Evolutionary conservation across 2,888 invertebrate genomes (phyloP), one percentile per base, ranked within the genome.

Genomic region (Spodoptera picta): DNA sequence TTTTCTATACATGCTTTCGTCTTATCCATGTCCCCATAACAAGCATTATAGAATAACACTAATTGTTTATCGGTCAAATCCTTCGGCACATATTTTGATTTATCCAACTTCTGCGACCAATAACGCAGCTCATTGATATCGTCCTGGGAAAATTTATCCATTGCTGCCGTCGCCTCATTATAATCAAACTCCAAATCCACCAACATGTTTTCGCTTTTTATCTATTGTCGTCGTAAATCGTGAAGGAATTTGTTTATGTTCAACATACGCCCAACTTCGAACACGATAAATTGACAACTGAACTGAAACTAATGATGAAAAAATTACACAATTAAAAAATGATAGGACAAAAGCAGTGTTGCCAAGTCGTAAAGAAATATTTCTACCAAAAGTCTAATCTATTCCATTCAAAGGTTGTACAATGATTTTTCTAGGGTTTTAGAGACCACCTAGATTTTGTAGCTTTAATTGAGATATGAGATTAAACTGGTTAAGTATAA

Each of bases 31-130:
- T 96, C 92, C 60, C 95, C 96, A 66, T 96, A 95, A 85, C 96
- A 96, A 52, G 96, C 96, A 80, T 96, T 95, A 74, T 96, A 95
- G 82, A 97, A 97, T 48, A 96, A 86, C 41, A 96, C 94, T 59
- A 97, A 90, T 84, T 96, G 96, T 86, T 96, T 96, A 73, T 96
- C 95, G 42, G 95, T 79, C 68, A 95, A 79, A 84, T 95, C 95
- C 79, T 92, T 92, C 23, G 95, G 95, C 69, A 95, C 91, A 81
- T 86, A 92, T 90, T 94, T 94, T 43, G 90, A 85, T 86, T 88
- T 91, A 73, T 95, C 95, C 78, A 94, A 87, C 70, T 86, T 90
- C 69, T 89, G 86, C n/a, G 92, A 89, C 95, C 95, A 95, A 61
- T 88, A 82, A 59, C 87, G 87, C 52, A 95, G 85, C 73, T 86